Evolutionary conservation across 2,113 vertebrate genomes (phyloP).

Genomic region (Cebidichthys violaceus): DNA sequence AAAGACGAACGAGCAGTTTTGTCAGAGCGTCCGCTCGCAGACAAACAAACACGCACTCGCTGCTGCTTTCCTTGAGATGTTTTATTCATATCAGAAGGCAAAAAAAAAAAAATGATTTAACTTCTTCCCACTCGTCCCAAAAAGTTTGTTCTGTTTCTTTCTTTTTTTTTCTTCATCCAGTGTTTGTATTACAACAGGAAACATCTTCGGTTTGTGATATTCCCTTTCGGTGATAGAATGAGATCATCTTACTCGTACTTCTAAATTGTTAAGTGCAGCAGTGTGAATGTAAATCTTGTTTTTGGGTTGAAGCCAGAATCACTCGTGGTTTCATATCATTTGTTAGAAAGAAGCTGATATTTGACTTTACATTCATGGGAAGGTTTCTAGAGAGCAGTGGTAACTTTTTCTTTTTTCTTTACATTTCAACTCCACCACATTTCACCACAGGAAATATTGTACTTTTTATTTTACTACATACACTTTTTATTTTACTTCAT

Average conservation of each 20-base stretch:
- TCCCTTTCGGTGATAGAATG: background rate
- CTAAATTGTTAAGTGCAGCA: background rate
- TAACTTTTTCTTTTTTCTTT: background rate
- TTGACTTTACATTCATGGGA: background rate
- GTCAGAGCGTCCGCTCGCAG: constrained; percentile 6
- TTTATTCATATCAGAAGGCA: constrained; percentile 51
- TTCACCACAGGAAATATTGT: too few relatives aligned
- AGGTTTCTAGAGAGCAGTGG: background rate
- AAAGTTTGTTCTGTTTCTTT: constrained; percentile 23
- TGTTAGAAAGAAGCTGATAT: background rate
- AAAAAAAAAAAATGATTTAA: constrained; percentile 24
- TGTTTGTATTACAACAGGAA: constrained; percentile 1
- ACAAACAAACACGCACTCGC: constrained; percentile 35
- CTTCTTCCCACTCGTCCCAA: constrained; percentile 4
- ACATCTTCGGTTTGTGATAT: background rate
- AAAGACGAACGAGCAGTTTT: constrained; percentile 34
- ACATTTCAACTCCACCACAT: too few relatives aligned
- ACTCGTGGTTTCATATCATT: background rate
- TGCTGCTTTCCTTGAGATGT: constrained; percentile 29
- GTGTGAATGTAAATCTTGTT: background rate
- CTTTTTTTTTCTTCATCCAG: background rate
- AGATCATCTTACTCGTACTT: background rate
- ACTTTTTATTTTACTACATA: too few relatives aligned
- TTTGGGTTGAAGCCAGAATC: background rate
- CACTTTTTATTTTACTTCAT: too few relatives aligned